Evolutionary conservation across 2,888 invertebrate species (phyloP).

Genomic region (Melikaiella ostensackeni): DNA sequence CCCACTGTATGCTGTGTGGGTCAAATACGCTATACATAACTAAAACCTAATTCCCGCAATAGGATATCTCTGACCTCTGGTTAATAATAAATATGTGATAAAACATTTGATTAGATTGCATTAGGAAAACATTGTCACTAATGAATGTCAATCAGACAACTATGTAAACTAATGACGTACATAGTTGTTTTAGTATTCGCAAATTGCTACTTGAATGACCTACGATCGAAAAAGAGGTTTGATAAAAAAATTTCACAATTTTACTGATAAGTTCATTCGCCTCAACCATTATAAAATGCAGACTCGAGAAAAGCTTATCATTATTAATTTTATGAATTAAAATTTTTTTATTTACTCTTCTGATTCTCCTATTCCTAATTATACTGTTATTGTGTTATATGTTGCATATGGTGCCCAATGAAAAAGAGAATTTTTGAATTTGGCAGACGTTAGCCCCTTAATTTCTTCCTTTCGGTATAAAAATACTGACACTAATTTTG

Average conservation of each 20-base stretch:
- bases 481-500: no score
- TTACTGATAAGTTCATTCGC: neutral
- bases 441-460: no score
- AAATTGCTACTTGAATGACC: neutral
- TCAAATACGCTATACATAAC: neutral
- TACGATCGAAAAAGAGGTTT: neutral
- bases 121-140: neutral
- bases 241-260: neutral
- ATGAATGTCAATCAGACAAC: neutral
- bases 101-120: constrained; percentile 20
- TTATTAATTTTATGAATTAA: no score
- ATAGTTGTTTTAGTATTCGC: neutral
- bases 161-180: neutral
- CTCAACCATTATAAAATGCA: neutral
- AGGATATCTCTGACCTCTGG: constrained; percentile 11
- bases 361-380: no score
- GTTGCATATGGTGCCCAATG: no score
- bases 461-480: no score
- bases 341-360: no score
- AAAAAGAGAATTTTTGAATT: no score
- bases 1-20: neutral
- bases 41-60: constrained; percentile 13
- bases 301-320: no score
- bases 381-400: no score
- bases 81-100: constrained; percentile 14